Base-by-base conservation (phyloP, 2,888 invertebrate species). In the Hirtodrosophila histrioides region DNA sequence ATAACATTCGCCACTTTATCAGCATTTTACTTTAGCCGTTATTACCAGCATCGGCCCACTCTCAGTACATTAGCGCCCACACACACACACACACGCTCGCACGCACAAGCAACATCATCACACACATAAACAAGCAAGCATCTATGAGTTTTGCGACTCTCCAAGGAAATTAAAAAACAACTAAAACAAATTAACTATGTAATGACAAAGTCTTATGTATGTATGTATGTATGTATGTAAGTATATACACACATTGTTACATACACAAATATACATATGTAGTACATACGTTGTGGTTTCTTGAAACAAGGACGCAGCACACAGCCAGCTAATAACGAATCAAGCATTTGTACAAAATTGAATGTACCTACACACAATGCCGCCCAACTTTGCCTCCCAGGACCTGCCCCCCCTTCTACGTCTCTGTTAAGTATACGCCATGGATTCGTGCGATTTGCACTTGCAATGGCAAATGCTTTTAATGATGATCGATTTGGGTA, bases 401-500 rank as follows among this genome's bases (percentile, higher is more conserved):
- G 2, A 17, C 17, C 17, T 17, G 17, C 17, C 46, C 36, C 35
- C 29, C 11, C 10, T 17, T 31, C 50, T 23, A 41, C 31, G 44
- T 27, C 51, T 44, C 51, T 48, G 60, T 63, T 84, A 81, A 86
- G 87, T 86, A 77, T 84, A 81, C 87, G 85, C 82, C 62, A 62
- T 69, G 82, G 85, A 86, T 60, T 84, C 84, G 65, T 69, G 69
- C 75, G 78, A 82, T 86, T 87, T 79, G 85, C 78, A 81, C 82
- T 86, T 75, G 76, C 61, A 58, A 60, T 51, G 55, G 72, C 54
- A 75, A 81, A 77, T 64, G 85, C 75, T 81, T 84, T 86, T 82
- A 86, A 82, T 82, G 82, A 87, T 82, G 87, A 82, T 82, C 87
- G 82, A 82, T 82, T 82, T 82, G 87, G 79, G 78, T 87, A 82